A percentile compares a stretch with the other conserved stretches of the same genome.
Conservation (phyloP, 2,888 invertebrate species). For the Willowsia nigromaculata region DNA sequence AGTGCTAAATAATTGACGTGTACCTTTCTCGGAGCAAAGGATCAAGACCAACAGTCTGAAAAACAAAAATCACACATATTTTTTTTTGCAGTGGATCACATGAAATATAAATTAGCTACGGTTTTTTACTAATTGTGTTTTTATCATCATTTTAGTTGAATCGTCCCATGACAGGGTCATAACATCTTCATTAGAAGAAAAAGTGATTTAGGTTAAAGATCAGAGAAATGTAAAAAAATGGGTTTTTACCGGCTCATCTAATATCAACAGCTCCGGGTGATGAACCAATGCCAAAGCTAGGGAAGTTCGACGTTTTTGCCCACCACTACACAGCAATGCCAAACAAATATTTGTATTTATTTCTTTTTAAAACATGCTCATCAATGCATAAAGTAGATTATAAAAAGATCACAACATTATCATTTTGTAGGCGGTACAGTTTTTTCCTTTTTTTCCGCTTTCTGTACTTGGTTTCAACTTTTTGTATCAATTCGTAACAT, state of each 20-base stretch:
- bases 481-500: neutral
- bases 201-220: neutral
- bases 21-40: constrained; percentile 92
- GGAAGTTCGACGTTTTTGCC: constrained; percentile 81
- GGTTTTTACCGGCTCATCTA: constrained; percentile 87
- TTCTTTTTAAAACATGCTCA: neutral
- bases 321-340: constrained; percentile 79
- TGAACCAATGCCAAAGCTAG: constrained; percentile 81
- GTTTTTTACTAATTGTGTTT: too few species aligned
- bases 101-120: too few species aligned
- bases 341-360: neutral
- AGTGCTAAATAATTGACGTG: neutral
- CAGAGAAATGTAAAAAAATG: neutral
- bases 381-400: too few species aligned
- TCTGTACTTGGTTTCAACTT: neutral
- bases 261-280: constrained; percentile 84
- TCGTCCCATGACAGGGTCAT: too few species aligned
- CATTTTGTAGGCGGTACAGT: neutral
- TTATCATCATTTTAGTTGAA: too few species aligned
- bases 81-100: too few species aligned
- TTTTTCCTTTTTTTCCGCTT: neutral
- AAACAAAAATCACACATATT: neutral
- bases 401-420: too few species aligned
- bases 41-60: constrained; percentile 88
- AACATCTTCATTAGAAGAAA: neutral